Percentiles rank a stretch among this genome's conserved stretches.
These are phyloP conservation scores for Stratiolaelaps scimitus DNA, from an alignment of 1,140 invertebrate genomes.

Conservation along the genomic window DNA sequence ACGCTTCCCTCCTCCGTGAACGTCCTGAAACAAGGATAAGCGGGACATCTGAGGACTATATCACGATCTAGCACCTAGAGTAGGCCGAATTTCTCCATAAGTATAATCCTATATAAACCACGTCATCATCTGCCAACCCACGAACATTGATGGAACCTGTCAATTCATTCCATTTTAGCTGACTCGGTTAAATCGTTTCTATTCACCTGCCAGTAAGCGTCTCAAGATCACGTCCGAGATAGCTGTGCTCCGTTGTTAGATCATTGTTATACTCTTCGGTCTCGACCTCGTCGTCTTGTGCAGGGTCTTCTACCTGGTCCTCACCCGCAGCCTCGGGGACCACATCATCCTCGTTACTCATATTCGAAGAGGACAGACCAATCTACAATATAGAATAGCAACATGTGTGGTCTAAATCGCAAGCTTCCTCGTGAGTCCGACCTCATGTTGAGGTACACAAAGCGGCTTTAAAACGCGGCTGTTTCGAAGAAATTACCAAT, in stretches of 20 bases:
- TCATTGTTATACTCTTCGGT: constrained; percentile 2
- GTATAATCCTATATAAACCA: not conserved
- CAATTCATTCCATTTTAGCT: not conserved
- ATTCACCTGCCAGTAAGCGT: not conserved
- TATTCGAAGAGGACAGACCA: not conserved
- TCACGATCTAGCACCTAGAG: not conserved
- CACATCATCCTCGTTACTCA: not conserved
- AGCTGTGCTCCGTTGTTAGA: not conserved
- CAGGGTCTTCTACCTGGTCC: not conserved
- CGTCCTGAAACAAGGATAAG: constrained; percentile 6
- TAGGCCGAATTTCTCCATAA: not conserved
- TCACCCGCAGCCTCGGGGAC: not conserved
- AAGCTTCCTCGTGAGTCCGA: too few species aligned
- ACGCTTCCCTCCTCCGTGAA: not conserved
- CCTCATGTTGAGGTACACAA: too few species aligned
- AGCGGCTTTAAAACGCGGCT: too few species aligned
- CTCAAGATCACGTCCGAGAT: constrained; percentile 11
- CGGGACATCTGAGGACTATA: not conserved
- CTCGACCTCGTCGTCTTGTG: not conserved
- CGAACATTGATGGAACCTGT: not conserved
- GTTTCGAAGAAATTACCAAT: too few species aligned
- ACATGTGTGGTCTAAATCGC: not conserved
- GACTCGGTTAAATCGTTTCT: too few species aligned
- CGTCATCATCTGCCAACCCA: not conserved
- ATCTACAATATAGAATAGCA: not conserved